Conservation (phyloP, 2,888 invertebrate genomes). For the Entomobrya proxima region DNA sequence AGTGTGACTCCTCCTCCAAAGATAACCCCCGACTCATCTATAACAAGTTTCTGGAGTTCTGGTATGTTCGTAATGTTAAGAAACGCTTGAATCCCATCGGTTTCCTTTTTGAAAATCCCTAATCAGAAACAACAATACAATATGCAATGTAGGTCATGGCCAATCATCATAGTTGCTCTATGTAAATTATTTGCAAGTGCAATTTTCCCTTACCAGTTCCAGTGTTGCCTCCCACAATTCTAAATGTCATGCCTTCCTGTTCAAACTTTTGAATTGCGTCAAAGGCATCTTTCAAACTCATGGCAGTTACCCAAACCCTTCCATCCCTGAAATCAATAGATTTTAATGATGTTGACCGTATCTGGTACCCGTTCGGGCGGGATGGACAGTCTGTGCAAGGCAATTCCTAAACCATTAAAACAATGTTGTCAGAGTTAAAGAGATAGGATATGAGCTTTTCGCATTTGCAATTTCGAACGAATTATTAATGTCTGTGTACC, state of each 20-base stretch:
- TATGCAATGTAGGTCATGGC: neutral
- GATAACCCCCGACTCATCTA: constrained; percentile 30
- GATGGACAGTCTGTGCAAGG: constrained; percentile 43
- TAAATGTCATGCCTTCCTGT: constrained; percentile 77
- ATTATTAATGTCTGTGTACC: too few relatives aligned
- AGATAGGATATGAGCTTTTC: too few relatives aligned
- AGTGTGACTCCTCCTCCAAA: constrained; percentile 54
- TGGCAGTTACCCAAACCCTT: constrained; percentile 74
- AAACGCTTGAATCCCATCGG: constrained; percentile 48
- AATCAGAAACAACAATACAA: neutral
- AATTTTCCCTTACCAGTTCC: constrained; percentile 86
- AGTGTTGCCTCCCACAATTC: constrained; percentile 86
- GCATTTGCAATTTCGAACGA: too few relatives aligned
- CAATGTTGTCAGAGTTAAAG: too few relatives aligned
- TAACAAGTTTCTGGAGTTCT: constrained; percentile 34
- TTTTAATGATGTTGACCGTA: neutral
- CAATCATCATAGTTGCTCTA: neutral
- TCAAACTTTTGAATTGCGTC: constrained; percentile 78
- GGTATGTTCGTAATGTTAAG: constrained; percentile 50
- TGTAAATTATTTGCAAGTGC: too few relatives aligned
- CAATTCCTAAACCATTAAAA: constrained; percentile 19
- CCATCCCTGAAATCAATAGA: constrained; percentile 57
- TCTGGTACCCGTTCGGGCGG: neutral
- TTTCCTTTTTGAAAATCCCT: constrained; percentile 68
- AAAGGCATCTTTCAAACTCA: constrained; percentile 81